Evolutionary conservation across 2,113 vertebrate species (phyloP), one percentile per base, ranked within the genome.

Genomic region (Brienomyrus brachyistius): DNA sequence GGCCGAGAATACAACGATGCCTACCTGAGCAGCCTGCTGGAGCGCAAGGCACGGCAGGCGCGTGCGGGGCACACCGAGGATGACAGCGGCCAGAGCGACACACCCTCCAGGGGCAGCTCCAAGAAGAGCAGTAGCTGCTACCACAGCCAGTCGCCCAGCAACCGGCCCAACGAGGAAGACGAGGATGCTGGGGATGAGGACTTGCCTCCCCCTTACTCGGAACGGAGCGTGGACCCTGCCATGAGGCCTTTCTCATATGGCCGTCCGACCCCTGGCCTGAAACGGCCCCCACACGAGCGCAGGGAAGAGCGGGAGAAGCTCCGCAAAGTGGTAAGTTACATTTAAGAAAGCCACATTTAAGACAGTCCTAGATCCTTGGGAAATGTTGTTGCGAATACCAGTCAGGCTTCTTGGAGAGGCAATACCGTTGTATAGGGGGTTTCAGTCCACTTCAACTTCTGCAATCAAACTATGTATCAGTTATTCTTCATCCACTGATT

Each of bases 271-370:
- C 95, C 95, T 90, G 93, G 93, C 17, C 89, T 94, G 35, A 92
- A 94, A 3, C 96, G 97, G 52, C 92, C 93, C 82, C 95, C 94
- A 1, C 94, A 95, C 2, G 95, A 95, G 92, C 95, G 91, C 90
- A 96, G 96, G 93, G 98, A 97, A 27, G 98, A 98, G 62, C 96
- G 96, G 93, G 96, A 97, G 90, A 95, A 95, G 23, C 90, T 95
- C 91, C 96, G 97, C 80, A 99, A 98, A 96, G 94, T 96, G 93
- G 98, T 99, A 94, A 96, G 97, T 94, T 90, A 89, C 56, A 89
- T 90, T 50, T 50, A 80, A 48, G 43, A 59, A n/a, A 27, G 51
- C 45, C 7, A 50, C 45, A 31, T n/a, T 2, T 11, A 51, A 27
- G 23, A 88, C 4, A 31, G 9, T 17, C 87, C 45, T 27, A 45